Percentiles rank a stretch among this genome's conserved stretches.
These are phyloP conservation scores for Mesocricetus auratus DNA, from an alignment of 2,113 vertebrate genomes.

Conservation along the genomic window DNA sequence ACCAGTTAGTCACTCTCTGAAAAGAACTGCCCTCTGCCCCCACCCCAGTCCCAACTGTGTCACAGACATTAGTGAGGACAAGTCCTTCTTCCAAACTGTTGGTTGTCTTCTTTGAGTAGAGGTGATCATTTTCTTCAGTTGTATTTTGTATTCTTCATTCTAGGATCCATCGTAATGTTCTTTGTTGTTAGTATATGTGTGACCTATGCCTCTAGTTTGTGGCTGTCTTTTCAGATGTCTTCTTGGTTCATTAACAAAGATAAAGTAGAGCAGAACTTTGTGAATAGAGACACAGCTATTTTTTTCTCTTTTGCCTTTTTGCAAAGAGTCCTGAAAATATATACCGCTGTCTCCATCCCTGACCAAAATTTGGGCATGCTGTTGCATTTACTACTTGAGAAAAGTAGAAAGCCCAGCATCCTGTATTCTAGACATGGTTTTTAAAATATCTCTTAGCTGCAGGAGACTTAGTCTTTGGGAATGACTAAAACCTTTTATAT, in stretches of 20 bases:
- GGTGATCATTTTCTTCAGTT: constrained; percentile 3
- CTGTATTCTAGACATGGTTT: constrained; percentile 38
- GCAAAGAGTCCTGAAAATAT: neutral
- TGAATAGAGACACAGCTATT: neutral
- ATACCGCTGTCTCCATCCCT: neutral
- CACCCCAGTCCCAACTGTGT: neutral
- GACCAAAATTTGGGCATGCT: neutral
- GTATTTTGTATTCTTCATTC: neutral
- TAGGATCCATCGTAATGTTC: neutral
- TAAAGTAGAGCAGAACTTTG: constrained; percentile 6
- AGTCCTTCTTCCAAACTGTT: neutral
- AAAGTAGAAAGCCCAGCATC: neutral
- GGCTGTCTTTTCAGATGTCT: constrained; percentile 29
- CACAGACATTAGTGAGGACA: neutral
- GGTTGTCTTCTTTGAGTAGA: neutral
- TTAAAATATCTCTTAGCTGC: neutral
- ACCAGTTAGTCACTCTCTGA: neutral
- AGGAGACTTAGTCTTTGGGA: neutral
- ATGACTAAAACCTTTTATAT: neutral
- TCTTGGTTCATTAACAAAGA: neutral
- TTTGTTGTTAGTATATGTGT: constrained; percentile 29
- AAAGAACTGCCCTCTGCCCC: neutral
- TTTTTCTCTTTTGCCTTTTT: neutral
- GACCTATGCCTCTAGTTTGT: neutral
- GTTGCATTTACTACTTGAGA: constrained; percentile 10